Evolutionary conservation across 37 sponge, comb jelly and placozoan genomes (phyloP).

Genomic region (Oopsacas minuta): DNA sequence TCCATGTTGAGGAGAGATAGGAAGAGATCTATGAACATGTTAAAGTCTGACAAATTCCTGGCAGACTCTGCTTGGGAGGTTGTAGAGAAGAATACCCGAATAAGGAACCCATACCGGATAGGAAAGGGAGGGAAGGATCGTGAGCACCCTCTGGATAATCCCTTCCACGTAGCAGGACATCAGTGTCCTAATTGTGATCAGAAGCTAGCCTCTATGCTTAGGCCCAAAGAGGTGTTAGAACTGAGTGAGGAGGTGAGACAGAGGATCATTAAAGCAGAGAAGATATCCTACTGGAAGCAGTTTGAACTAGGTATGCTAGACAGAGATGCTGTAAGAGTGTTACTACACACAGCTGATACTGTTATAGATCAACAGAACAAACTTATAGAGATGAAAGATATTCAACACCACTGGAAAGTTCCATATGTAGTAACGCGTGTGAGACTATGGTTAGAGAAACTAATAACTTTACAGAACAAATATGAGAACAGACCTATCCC

Average conservation of each 20-base stretch:
- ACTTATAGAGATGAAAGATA: conserved; percentile 57
- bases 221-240: conserved; percentile 63
- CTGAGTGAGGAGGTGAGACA: conserved; percentile 60
- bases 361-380: conserved; percentile 55
- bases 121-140: neutral
- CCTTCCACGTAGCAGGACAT: conserved; percentile 14
- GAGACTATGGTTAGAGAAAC: neutral
- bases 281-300: conserved; percentile 88
- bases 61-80: conserved; percentile 78
- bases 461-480: neutral
- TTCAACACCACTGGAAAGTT: conserved; percentile 53
- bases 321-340: conserved; percentile 58
- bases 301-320: conserved; percentile 73
- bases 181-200: conserved; percentile 37
- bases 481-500: neutral
- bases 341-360: conserved; percentile 54
- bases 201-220: conserved; percentile 38
- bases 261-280: conserved; percentile 69
- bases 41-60: conserved; percentile 67
- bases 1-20: conserved; percentile 38
- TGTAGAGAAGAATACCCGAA: conserved; percentile 47
- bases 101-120: conserved; percentile 40
- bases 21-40: conserved; percentile 38
- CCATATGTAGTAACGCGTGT: conserved; percentile 23
- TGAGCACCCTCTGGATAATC: conserved; percentile 16